Conservation (phyloP, 2,888 invertebrate species). For the Baccha elongata region DNA sequence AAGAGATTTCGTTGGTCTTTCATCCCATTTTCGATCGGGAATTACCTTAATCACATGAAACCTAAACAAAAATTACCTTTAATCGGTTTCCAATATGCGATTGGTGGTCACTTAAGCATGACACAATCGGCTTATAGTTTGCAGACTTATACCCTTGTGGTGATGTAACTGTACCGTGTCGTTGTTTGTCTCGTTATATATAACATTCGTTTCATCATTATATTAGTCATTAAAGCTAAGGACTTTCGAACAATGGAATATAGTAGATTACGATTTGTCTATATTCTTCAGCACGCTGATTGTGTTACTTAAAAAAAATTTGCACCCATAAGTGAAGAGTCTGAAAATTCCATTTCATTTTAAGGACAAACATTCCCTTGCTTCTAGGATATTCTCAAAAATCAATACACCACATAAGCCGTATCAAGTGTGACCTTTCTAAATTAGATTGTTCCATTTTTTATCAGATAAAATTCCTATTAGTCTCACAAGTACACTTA, state of each 20-base stretch:
- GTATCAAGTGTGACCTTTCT: constrained; percentile 73
- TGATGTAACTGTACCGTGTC: constrained; percentile 16
- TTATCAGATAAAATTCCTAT: constrained; percentile 66
- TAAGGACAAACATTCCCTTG: constrained; percentile 43
- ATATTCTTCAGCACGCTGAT: neutral
- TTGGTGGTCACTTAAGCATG: constrained; percentile 70
- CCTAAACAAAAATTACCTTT: constrained; percentile 71
- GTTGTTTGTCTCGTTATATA: neutral
- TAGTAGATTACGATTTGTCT: constrained; percentile 17
- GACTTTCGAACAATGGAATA: constrained; percentile 26
- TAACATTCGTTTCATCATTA: constrained; percentile 21
- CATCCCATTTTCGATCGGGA: constrained; percentile 39
- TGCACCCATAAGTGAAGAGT: neutral
- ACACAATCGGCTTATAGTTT: constrained; percentile 66
- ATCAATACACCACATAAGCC: constrained; percentile 72
- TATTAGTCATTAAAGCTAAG: constrained; percentile 18
- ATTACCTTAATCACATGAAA: constrained; percentile 69
- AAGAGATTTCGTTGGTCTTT: constrained; percentile 34
- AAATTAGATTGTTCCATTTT: constrained; percentile 71
- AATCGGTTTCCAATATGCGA: constrained; percentile 73
- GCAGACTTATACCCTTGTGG: constrained; percentile 18
- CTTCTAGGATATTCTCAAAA: constrained; percentile 21
- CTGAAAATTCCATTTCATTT: constrained; percentile 33
- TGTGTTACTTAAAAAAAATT: neutral
- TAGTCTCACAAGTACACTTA: constrained; percentile 64